Evolutionary conservation across 2,888 invertebrate genomes (phyloP).

Genomic region (Dichetophora obliterata): DNA sequence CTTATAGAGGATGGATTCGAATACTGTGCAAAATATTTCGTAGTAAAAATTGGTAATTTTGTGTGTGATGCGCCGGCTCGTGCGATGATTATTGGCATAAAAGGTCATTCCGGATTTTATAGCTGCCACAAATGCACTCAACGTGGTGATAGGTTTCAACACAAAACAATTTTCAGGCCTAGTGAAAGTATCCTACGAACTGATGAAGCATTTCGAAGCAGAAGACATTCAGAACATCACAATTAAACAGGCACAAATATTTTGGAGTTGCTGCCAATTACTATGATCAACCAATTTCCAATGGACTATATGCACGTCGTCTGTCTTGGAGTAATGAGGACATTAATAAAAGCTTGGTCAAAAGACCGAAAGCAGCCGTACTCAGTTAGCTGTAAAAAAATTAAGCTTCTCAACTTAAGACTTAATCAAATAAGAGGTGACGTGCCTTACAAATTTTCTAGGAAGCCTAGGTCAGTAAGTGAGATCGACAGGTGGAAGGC

Average conservation of each 20-base stretch:
- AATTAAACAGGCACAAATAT: neutral
- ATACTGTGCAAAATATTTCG: neutral
- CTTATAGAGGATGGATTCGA: neutral
- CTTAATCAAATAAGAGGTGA: too few relatives aligned
- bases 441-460: too few relatives aligned
- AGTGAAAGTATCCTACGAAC: neutral
- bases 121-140: conserved; percentile 35
- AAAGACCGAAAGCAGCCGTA: neutral
- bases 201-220: conserved; percentile 10
- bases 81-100: conserved; percentile 18
- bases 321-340: neutral
- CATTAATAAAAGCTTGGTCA: conserved; percentile 2
- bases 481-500: too few relatives aligned
- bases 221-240: conserved; percentile 27
- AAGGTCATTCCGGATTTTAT: conserved; percentile 33
- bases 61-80: conserved; percentile 38
- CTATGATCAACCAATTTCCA: conserved; percentile 28
- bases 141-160: conserved; percentile 3
- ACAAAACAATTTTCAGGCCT: conserved; percentile 17
- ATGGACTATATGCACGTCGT: conserved; percentile 37
- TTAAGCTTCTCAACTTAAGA: neutral
- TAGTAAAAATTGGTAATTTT: conserved; percentile 28
- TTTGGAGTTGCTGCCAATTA: conserved; percentile 16
- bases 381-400: neutral
- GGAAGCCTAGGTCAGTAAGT: too few relatives aligned